A percentile compares a stretch with the other conserved stretches of the same genome.
phyloP scores from a whole-genome alignment of 1,140 invertebrate genomes.

The Penaeus indicus region DNA sequence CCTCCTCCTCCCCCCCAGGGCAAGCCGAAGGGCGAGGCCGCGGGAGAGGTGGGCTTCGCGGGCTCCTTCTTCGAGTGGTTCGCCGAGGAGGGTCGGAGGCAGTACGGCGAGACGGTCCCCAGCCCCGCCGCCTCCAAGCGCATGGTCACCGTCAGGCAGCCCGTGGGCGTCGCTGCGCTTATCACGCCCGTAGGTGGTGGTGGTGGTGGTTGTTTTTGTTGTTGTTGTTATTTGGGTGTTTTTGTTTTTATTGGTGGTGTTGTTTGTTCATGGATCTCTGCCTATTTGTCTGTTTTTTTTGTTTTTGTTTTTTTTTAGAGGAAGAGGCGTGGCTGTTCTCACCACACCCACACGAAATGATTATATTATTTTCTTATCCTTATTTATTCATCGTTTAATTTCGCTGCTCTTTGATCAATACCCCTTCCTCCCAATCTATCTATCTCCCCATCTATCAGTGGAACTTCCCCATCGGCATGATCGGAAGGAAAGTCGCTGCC shows the following conservation, averaged over 20 bases:
- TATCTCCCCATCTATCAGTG: constrained; percentile 68
- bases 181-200: constrained; percentile 75
- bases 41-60: constrained; percentile 75
- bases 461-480: constrained; percentile 76
- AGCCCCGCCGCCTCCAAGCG: constrained; percentile 70
- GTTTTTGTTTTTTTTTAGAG: no score
- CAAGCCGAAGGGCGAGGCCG: constrained; percentile 74
- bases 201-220: neutral
- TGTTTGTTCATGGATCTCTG: no score
- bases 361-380: no score
- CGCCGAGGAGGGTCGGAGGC: constrained; percentile 74
- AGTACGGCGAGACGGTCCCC: constrained; percentile 75
- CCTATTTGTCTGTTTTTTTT: no score
- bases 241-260: no score
- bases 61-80: constrained; percentile 76
- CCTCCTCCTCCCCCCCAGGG: constrained; percentile 68
- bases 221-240: no score
- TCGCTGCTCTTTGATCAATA: no score
- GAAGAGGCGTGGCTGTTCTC: no score
- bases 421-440: no score
- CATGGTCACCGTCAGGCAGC: constrained; percentile 73
- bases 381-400: no score
- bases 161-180: constrained; percentile 75
- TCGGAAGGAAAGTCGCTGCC: constrained; percentile 74
- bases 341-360: no score